These are phyloP conservation scores for Callospermophilus lateralis DNA, from an alignment of 2,113 vertebrate species.

Conservation along the genomic window DNA sequence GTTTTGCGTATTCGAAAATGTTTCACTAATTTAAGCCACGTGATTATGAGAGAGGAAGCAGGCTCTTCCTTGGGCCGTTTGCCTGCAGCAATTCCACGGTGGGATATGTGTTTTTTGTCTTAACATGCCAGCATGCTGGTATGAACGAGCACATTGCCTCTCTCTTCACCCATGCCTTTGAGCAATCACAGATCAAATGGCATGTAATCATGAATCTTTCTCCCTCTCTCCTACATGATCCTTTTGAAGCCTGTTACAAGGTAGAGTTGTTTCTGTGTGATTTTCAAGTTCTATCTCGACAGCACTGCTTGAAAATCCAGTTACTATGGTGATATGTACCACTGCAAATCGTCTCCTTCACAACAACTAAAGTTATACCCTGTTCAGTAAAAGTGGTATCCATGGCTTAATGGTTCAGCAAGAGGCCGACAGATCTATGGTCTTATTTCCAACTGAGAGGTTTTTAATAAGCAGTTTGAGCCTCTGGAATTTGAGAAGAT, in stretches of 20 bases:
- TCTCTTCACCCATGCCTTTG: background rate
- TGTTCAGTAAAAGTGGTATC: constrained; percentile 59
- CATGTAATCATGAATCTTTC: constrained; percentile 1
- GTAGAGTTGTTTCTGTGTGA: constrained; percentile 51
- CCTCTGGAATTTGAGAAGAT: constrained; percentile 61
- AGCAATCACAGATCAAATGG: constrained; percentile 58
- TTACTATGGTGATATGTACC: constrained; percentile 76
- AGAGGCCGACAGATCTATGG: constrained; percentile 64
- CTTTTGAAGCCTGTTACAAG: constrained; percentile 64
- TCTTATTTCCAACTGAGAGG: constrained; percentile 72
- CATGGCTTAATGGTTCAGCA: constrained; percentile 70
- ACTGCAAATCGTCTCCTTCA: constrained; percentile 57
- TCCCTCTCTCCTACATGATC: background rate
- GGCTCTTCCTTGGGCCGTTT: background rate
- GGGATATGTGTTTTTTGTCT: background rate
- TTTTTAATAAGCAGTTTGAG: constrained; percentile 72
- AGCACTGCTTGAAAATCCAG: constrained; percentile 71
- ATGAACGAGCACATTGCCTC: background rate
- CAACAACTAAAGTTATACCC: constrained; percentile 59
- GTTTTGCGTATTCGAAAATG: background rate
- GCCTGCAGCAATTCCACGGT: background rate
- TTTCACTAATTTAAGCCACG: background rate
- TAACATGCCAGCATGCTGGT: background rate
- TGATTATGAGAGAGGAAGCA: background rate
- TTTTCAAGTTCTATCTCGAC: constrained; percentile 72